Evolutionary conservation across 2,113 vertebrate genomes (phyloP).

Genomic region (Cyanoliseus patagonus): DNA sequence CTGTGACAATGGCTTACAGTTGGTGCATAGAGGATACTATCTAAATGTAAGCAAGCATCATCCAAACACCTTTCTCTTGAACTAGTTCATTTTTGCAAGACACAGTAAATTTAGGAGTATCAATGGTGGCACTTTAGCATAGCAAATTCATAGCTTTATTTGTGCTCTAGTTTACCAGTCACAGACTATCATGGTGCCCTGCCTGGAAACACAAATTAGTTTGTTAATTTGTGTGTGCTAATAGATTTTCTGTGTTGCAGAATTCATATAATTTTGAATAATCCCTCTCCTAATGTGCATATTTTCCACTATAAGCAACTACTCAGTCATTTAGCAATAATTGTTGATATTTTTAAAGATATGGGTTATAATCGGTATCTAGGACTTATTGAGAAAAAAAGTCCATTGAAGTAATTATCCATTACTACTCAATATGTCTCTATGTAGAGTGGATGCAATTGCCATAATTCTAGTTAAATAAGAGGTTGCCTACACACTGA

Average conservation of each 20-base stretch:
- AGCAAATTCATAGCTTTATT: neutral
- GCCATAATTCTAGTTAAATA: neutral
- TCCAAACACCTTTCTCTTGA: neutral
- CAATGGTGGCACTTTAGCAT: neutral
- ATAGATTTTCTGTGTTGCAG: neutral
- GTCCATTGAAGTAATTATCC: neutral
- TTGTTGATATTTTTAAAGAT: neutral
- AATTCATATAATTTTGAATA: neutral
- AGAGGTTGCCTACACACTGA: neutral
- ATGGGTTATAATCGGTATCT: neutral
- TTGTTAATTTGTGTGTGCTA: neutral
- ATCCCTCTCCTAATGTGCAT: neutral
- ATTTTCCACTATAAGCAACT: neutral
- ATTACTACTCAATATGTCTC: neutral
- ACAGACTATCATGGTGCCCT: neutral
- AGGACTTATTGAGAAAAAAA: neutral
- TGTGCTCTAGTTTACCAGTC: neutral
- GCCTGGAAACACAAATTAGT: neutral
- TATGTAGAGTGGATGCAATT: neutral
- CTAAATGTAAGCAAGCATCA: neutral
- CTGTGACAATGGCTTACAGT: neutral
- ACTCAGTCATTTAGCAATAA: neutral
- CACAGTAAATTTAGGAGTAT: neutral
- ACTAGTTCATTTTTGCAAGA: neutral
- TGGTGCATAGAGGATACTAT: neutral